Evolutionary conservation across 2,888 invertebrate species (phyloP).

Genomic region (Plebejus anna): DNA sequence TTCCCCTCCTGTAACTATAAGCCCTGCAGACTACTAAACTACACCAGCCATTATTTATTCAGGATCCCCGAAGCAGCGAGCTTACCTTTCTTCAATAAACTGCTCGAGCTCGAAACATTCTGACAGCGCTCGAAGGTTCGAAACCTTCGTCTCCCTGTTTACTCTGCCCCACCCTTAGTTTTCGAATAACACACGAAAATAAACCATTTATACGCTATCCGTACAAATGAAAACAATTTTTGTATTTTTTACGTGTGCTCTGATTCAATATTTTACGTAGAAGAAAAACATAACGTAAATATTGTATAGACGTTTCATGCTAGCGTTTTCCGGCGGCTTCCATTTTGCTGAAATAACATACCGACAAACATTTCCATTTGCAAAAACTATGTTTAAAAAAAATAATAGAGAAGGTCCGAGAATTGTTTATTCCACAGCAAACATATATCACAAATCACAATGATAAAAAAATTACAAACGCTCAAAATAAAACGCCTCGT

Average conservation of each 20-base stretch:
- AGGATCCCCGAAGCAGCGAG: slow-evolving; percentile 26
- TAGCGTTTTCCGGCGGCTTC: background rate
- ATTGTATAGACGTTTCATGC: background rate
- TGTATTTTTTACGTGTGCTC: slow-evolving; percentile 1
- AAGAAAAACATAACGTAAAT: slow-evolving; percentile 1
- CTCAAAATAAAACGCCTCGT: background rate
- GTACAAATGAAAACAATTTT: slow-evolving; percentile 20
- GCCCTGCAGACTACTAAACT: slow-evolving; percentile 21
- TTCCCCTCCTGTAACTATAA: slow-evolving; percentile 13
- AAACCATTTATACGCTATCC: slow-evolving; percentile 17
- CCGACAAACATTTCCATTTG: background rate
- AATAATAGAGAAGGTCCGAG: background rate
- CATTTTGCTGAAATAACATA: background rate
- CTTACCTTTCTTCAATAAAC: slow-evolving; percentile 32
- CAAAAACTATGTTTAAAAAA: background rate
- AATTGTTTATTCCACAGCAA: background rate
- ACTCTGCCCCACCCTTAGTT: slow-evolving; percentile 29
- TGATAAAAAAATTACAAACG: background rate
- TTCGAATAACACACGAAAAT: slow-evolving; percentile 28
- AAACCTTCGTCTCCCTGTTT: slow-evolving; percentile 33
- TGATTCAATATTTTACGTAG: slow-evolving; percentile 10
- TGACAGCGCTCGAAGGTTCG: slow-evolving; percentile 30
- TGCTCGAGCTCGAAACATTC: slow-evolving; percentile 31
- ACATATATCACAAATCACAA: background rate
- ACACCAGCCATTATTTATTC: slow-evolving; percentile 35